Base-by-base conservation (phyloP, 2,113 vertebrate species). In the Merops nubicus region DNA sequence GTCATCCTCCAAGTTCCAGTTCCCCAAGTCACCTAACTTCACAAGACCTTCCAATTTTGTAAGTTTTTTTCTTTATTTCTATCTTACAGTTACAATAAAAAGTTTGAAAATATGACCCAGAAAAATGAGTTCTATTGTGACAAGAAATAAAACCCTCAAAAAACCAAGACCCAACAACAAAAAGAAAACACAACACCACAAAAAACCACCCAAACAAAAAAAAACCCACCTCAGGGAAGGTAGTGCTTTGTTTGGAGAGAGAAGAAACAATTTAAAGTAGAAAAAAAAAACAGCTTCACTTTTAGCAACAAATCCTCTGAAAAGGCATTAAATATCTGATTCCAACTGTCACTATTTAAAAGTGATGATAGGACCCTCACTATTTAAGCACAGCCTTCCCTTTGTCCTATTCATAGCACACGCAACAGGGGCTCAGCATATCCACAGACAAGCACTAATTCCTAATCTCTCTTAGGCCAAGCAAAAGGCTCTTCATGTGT, bases 391-490 rank as follows among this genome's bases (percentile, higher is more conserved):
- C 34, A 85, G 85, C 77, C 67, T 73, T 93, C 60, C 85, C 72
- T 96, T 96, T 95, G 79, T 94, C 90, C 92, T 94, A 86, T 91
- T 95, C 88, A 92, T 72, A 93, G 90, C 76, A 45, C 75, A 85
- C 38, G 72, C 90, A 93, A 90, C 54, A 83, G 75, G 50, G 93
- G 90, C 95, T 97, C 92, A 92, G 11, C 79, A 70, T 8, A 90
- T 20, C 95, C 95, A 84, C 93, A 92, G 85, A 77, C 91, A 80
- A 90, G 93, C 83, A 77, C 92, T 95, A 96, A 96, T 94, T 96
- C 92, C 96, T 97, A 94, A 96, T 97, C 93, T 95, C 96, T 86
- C 84, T 88, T 29, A 87, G 92, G 92, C 88, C 93, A 95, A 97
- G 96, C 82, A 93, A 95, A 96, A 86, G 79, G 88, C 90, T 93